phyloP scores from a whole-genome alignment of 2,113 vertebrate species.

The Conger conger region DNA sequence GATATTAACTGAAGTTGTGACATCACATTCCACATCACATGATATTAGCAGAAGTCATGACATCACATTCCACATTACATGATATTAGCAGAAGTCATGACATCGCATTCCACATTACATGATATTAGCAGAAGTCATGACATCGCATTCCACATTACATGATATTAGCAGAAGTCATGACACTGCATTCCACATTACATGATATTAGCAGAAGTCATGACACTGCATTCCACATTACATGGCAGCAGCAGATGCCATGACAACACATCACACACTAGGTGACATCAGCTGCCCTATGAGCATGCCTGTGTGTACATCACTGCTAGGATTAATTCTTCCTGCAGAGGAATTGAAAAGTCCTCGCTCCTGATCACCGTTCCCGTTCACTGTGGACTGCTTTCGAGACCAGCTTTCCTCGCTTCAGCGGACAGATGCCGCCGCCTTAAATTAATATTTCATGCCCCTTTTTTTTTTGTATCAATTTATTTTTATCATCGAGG shows the following conservation, averaged over 20 bases:
- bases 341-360: not conserved
- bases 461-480: not conserved
- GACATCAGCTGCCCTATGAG: too few species aligned
- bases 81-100: not conserved
- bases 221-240: too few species aligned
- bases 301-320: too few species aligned
- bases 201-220: not conserved
- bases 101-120: too few species aligned
- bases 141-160: too few species aligned
- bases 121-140: not conserved
- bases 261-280: too few species aligned
- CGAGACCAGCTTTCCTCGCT: not conserved
- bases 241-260: too few species aligned
- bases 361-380: not conserved
- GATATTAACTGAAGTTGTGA: not conserved
- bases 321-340: too few species aligned
- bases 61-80: too few species aligned
- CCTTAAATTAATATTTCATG: slow-evolving; percentile 15
- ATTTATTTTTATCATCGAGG: not conserved
- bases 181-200: too few species aligned
- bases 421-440: slow-evolving; percentile 7
- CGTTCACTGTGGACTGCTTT: not conserved
- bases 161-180: not conserved
- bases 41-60: not conserved
- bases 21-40: not conserved